Base-by-base conservation (phyloP, 2,888 invertebrate genomes). In the Eledona agricola region DNA sequence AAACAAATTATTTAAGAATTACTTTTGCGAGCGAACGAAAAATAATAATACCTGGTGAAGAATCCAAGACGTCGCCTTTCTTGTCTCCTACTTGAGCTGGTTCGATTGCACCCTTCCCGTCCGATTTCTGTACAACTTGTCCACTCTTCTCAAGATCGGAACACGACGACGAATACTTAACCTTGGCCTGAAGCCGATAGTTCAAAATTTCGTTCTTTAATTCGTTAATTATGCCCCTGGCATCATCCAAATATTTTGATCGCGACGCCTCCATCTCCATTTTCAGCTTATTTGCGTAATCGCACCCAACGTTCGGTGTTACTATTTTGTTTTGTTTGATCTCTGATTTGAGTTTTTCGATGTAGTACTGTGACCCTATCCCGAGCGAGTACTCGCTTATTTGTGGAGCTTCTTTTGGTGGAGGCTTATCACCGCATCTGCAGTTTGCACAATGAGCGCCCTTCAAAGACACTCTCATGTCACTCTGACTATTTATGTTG, bases 201-300 rank as follows among this genome's bases (percentile, higher is more conserved):
- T 12, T 29, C 7, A 11, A 10, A 16, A 67, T 64, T 59, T 67
- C 67, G 4, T 55, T 52, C 35, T 58, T 60, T 11, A 67, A 37
- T 43, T 63, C 59, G 3, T 53, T 55, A 3, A 64, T 62, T 1
- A 59, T 47, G 25, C 59, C 55, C 31, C 50, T 55, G 4, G 57
- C 40, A 3, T 62, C 50, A 4, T 43, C 20, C 2, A 50, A 32
- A 17, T 51, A 53, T 6, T 50, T 37, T 1, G 51, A 28, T 26
- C 45, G 53, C 1, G 50, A 32, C 7, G 38, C 15, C 0, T 11
- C 4, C 3, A 66, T 55, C 52, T 66, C 66, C 9, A 59, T 46
- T 47, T 54, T 63, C 3, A 66, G 29, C 15, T 56, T 46, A 15
- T 58, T 32, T 1, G 62, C 46, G 23, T 55, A 60, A 12, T 47